Percentiles rank a stretch among this genome's conserved stretches.
Evolutionary conservation across 2,888 invertebrate genomes (phyloP).

Genomic region (Apamea epomidion): DNA sequence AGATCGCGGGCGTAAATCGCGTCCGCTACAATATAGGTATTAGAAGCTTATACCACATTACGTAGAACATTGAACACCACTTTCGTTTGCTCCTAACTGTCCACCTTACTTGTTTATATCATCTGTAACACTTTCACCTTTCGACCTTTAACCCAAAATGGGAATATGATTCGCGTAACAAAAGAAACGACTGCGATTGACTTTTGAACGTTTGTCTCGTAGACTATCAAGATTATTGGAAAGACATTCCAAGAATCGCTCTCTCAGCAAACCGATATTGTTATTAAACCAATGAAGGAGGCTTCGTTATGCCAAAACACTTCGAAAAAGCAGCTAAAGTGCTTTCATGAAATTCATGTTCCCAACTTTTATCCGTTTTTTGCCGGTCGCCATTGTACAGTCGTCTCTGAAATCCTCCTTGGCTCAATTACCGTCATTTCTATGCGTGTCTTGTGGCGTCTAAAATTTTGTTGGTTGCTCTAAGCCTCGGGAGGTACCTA

Average conservation of each 20-base stretch:
- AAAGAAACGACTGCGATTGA: conserved; percentile 28
- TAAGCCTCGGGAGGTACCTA: conserved; percentile 43
- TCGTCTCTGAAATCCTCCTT: conserved; percentile 53
- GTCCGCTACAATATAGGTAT: conserved; percentile 78
- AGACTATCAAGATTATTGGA: conserved; percentile 57
- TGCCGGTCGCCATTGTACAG: conserved; percentile 53
- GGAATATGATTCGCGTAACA: conserved; percentile 41
- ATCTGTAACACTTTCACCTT: conserved; percentile 35
- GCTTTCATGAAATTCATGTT: conserved; percentile 64
- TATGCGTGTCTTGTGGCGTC: conserved; percentile 65
- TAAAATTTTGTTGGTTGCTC: conserved; percentile 65
- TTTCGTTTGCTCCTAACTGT: conserved; percentile 70
- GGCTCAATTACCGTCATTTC: conserved; percentile 66
- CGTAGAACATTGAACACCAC: conserved; percentile 75
- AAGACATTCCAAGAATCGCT: conserved; percentile 51
- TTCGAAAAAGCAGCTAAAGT: conserved; percentile 58
- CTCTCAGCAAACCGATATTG: conserved; percentile 58
- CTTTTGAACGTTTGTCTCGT: conserved; percentile 40
- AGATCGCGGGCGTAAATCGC: conserved; percentile 74
- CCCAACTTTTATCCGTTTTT: conserved; percentile 60
- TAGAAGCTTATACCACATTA: conserved; percentile 79
- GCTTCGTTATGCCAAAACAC: conserved; percentile 58
- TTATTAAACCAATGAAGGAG: conserved; percentile 51
- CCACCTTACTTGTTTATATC: conserved; percentile 68
- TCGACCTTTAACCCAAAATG: conserved; percentile 31